These are phyloP conservation scores for Nephrocerus scutellatus DNA, from an alignment of 2,888 invertebrate genomes.

Conservation along the genomic window DNA sequence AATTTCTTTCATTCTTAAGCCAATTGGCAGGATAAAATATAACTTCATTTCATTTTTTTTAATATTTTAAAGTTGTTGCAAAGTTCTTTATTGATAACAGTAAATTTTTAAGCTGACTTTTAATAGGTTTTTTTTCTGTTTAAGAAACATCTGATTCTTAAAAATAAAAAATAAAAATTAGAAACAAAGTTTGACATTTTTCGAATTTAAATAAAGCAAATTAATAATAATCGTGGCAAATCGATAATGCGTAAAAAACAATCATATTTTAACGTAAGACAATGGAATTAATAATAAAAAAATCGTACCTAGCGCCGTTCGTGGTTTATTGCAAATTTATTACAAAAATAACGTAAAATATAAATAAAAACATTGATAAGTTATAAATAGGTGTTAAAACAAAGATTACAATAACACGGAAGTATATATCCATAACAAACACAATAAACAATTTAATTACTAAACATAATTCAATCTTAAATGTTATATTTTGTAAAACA, in stretches of 20 bases:
- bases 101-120: slow-evolving; percentile 2
- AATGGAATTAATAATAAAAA: no score
- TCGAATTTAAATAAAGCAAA: slow-evolving; percentile 12
- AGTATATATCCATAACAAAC: no score
- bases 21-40: no score
- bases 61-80: slow-evolving; percentile 3
- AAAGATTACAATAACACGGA: no score
- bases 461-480: not conserved
- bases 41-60: slow-evolving; percentile 2
- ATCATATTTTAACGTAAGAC: no score
- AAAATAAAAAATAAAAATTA: slow-evolving; percentile 11
- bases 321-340: no score
- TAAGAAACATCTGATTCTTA: slow-evolving; percentile 11
- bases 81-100: slow-evolving; percentile 1
- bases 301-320: no score
- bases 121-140: not conserved
- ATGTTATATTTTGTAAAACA: slow-evolving; percentile 4
- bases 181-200: slow-evolving; percentile 1
- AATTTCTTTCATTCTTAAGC: slow-evolving; percentile 2
- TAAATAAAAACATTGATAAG: not conserved
- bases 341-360: slow-evolving; percentile 1
- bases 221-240: slow-evolving; percentile 4
- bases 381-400: not conserved
- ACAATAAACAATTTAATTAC: not conserved
- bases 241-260: no score